These are phyloP conservation scores for Botrylloides violaceus DNA, from an alignment of 23 tunicate genomes.

Conservation along the genomic window DNA sequence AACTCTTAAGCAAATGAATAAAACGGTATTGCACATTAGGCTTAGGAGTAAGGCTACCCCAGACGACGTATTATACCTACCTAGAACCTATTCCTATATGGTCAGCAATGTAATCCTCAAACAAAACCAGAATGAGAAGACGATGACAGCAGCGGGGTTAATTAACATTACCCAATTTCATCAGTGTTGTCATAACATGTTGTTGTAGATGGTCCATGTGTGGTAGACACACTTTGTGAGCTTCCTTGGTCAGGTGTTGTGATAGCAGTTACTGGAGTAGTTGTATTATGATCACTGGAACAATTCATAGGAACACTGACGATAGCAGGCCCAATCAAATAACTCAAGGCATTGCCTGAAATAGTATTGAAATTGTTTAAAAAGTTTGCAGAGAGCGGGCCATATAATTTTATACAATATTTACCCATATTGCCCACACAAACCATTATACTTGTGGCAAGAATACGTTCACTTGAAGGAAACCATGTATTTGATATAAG, in stretches of 20 bases:
- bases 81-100: background rate
- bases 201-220: background rate
- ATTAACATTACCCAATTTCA: constrained; percentile 14
- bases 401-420: no score
- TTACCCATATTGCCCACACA: constrained; percentile 12
- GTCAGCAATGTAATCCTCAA: background rate
- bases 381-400: no score
- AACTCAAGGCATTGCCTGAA: constrained; percentile 20
- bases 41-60: background rate
- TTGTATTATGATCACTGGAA: background rate
- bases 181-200: constrained; percentile 13
- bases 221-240: background rate
- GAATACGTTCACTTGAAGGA: constrained; percentile 8
- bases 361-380: no score
- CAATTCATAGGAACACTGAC: constrained; percentile 13
- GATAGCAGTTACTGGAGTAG: background rate
- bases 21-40: background rate
- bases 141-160: no score
- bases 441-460: constrained; percentile 19
- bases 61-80: background rate
- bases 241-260: background rate
- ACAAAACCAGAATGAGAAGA: no score
- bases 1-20: background rate
- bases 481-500: constrained; percentile 20
- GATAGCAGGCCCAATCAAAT: constrained; percentile 22